Base-by-base conservation (phyloP, 35 echinoderm and acorn worm genomes). In the Stichopus chloronotus region DNA sequence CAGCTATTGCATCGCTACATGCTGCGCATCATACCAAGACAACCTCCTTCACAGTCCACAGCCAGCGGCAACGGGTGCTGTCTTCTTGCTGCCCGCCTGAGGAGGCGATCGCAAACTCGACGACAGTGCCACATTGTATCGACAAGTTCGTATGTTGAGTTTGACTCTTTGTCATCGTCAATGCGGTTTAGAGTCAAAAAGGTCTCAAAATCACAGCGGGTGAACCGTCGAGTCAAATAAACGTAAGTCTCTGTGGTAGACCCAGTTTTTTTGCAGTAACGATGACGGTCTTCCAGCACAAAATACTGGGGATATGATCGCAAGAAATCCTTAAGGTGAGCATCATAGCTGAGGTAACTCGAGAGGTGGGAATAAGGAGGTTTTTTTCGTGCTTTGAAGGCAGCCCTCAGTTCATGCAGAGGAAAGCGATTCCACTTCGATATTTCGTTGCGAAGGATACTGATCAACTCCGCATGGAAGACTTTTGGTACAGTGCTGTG, bases 1-100 rank as follows among this genome's bases (percentile, higher is more conserved):
- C 30, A 43, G 30, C 30, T 43, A 43, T 43, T 43, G 30, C 30
- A 43, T 43, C 3, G 30, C 0, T 43, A 43, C 0, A 43, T 43
- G 30, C 3, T 43, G 30, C 0, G 30, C 30, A 43, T 85, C 13
- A 55, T 58, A 85, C 82, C 82, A n/a, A 85, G 52, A 21, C 82
- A 85, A 25, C 56, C 56, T 58, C 82, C 82, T 55, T 85, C 82
- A 25, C 82, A 85, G 82, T 85, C 82, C 19, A 85, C 52, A 58
- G 82, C 82, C 19, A 85, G 22, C 82, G 57, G 30, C 82, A 85
- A 17, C 17, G 82, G 82, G 9, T 25, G 52, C 82, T 85, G 82
- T 17, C 82, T 21, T 58, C 82, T 54, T 0, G 19, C 82, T 85
- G 82, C 82, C 57, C 82, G 52, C n/a, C 82, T 54, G 30, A 85